A percentile compares a stretch with the other conserved stretches of the same genome.
phyloP scores from a whole-genome alignment of 2,888 invertebrate genomes.

The Ennomos quercinarius region DNA sequence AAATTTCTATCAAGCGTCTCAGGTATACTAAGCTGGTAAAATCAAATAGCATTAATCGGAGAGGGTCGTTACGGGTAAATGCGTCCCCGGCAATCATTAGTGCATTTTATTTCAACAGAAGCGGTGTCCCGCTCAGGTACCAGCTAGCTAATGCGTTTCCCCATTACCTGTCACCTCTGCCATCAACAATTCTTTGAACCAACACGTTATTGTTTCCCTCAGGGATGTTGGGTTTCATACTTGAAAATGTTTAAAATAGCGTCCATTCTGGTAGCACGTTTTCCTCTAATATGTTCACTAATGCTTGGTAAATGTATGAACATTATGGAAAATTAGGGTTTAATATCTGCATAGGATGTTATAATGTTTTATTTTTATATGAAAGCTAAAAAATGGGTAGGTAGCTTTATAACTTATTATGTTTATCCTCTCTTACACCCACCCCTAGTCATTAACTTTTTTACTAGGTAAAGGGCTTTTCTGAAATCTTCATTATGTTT shows the following conservation, averaged over 20 bases:
- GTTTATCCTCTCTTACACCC: too few relatives aligned
- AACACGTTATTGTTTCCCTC: slow-evolving; percentile 52
- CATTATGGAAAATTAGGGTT: slow-evolving; percentile 12
- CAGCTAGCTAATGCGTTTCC: slow-evolving; percentile 67
- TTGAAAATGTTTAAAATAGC: slow-evolving; percentile 28
- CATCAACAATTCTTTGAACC: slow-evolving; percentile 58
- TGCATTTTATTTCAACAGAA: slow-evolving; percentile 69
- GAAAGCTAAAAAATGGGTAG: too few relatives aligned
- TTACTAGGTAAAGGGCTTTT: too few relatives aligned
- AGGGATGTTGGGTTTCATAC: slow-evolving; percentile 24
- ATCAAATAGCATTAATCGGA: slow-evolving; percentile 54
- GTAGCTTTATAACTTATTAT: too few relatives aligned
- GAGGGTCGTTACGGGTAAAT: slow-evolving; percentile 51
- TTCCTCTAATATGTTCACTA: slow-evolving; percentile 23
- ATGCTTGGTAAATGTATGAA: slow-evolving; percentile 17
- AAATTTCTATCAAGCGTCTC: too few relatives aligned
- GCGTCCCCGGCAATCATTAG: slow-evolving; percentile 63
- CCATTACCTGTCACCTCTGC: slow-evolving; percentile 70
- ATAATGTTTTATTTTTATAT: background rate
- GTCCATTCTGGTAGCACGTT: slow-evolving; percentile 20
- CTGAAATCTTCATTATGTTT: too few relatives aligned
- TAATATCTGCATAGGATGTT: slow-evolving; percentile 5
- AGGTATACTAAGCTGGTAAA: slow-evolving; percentile 27
- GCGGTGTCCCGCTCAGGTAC: slow-evolving; percentile 47
- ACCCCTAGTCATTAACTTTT: too few relatives aligned